Conservation (phyloP, 2,888 invertebrate genomes). For the Diploptera punctata region DNA sequence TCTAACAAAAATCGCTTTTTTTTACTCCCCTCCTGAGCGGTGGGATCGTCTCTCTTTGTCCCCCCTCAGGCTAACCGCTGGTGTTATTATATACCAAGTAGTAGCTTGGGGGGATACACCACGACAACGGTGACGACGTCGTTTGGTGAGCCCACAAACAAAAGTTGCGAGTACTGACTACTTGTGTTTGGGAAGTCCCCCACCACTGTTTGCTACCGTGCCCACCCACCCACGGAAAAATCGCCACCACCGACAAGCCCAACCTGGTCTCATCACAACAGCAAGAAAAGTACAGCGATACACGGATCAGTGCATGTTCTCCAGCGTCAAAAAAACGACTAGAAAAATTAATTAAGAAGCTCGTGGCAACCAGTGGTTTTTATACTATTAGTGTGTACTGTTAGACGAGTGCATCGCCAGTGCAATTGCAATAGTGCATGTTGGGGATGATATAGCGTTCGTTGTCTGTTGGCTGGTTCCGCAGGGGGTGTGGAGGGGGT, state of each 20-base stretch:
- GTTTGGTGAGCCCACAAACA: background rate
- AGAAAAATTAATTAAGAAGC: background rate
- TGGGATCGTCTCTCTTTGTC: background rate
- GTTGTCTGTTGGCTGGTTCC: background rate
- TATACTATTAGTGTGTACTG: too few relatives aligned
- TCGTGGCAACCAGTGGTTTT: too few relatives aligned
- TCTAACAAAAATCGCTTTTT: conserved; percentile 20
- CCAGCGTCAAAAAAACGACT: background rate
- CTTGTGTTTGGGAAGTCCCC: conserved; percentile 14
- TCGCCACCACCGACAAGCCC: conserved; percentile 12
- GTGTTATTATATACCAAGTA: conserved; percentile 9
- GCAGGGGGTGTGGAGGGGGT: conserved; percentile 19
- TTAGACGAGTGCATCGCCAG: too few relatives aligned
- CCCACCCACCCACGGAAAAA: conserved; percentile 22
- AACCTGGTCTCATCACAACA: background rate
- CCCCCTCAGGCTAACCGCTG: conserved; percentile 17
- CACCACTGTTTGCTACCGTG: conserved; percentile 15
- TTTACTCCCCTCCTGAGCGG: background rate
- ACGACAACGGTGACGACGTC: conserved; percentile 4
- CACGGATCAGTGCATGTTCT: too few relatives aligned
- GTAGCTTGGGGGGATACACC: conserved; percentile 10
- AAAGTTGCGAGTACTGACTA: background rate
- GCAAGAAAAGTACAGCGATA: conserved; percentile 1
- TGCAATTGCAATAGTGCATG: background rate
- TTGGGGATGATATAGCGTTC: background rate